Conservation (phyloP, 2,888 invertebrate genomes). For the Nomada fucata region DNA sequence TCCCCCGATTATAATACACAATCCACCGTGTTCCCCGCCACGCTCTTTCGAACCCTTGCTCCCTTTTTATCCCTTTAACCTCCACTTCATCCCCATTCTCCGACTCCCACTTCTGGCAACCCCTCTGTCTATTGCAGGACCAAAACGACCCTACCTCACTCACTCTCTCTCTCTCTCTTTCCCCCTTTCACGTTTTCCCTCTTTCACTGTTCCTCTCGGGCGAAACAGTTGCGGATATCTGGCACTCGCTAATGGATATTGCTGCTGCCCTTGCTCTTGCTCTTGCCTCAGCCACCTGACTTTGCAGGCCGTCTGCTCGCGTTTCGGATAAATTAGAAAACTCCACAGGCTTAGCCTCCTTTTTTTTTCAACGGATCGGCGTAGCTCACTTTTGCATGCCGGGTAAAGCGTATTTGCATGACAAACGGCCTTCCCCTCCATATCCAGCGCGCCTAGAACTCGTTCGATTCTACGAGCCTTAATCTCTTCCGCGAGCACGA, state of each 20-base stretch:
- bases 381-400: slow-evolving; percentile 63
- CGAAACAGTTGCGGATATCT: slow-evolving; percentile 63
- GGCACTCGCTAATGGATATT: slow-evolving; percentile 73
- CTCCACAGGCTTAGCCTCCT: slow-evolving; percentile 58
- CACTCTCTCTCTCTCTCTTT: background rate
- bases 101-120: slow-evolving; percentile 41
- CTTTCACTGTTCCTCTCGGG: slow-evolving; percentile 21
- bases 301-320: slow-evolving; percentile 63
- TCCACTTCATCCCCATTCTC: slow-evolving; percentile 48
- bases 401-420: slow-evolving; percentile 72
- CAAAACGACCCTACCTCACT: slow-evolving; percentile 31
- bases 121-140: slow-evolving; percentile 52
- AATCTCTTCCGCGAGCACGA: slow-evolving; percentile 21
- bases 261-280: slow-evolving; percentile 70
- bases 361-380: slow-evolving; percentile 59
- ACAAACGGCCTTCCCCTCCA: slow-evolving; percentile 62
- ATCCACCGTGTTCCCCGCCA: slow-evolving; percentile 23
- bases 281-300: slow-evolving; percentile 61
- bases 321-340: slow-evolving; percentile 76
- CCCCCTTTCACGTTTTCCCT: background rate
- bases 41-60: slow-evolving; percentile 30
- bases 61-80: slow-evolving; percentile 58
- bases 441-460: slow-evolving; percentile 37
- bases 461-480: slow-evolving; percentile 57
- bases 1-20: slow-evolving; percentile 57